Base-by-base conservation (phyloP, 2,888 invertebrate genomes). In the Tachina lurida region DNA sequence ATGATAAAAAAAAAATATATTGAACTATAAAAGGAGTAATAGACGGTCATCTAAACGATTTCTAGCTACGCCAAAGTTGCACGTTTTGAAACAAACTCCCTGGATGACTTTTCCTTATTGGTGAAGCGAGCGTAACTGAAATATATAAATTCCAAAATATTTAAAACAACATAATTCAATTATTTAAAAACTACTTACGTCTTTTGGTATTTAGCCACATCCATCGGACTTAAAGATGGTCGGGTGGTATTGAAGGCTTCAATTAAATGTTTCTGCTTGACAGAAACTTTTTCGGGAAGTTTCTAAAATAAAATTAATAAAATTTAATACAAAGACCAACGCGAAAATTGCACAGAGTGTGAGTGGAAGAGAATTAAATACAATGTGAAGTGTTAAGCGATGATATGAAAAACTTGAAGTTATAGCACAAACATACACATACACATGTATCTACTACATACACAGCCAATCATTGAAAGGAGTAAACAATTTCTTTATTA, bases 161-260 rank as follows among this genome's bases (percentile, higher is more conserved):
- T n/a, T 60, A 60, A 39, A 39, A 19, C 13, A 47, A n/a, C 19
- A 13, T 31, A 56, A 62, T 58, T 9, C 10, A 58, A 22, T 13
- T 22, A 13, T 31, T 52, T 62, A 0, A 41, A 1, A 58, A 52
- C 17, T 45, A 89, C 96, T 95, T 92, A 97, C 97, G 97, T 96
- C 90, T 93, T 94, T 88, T 96, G 94, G 91, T 96, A 98, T 92
- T 95, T 96, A 17, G 92, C 88, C 87, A 95, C 94, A 90, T 98
- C 97, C 43, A 94, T 93, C 17, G 90, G 91, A 8, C 95, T 95
- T 5, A 98, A 94, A 1, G 97, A 97, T 0, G 98, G 97, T 81
- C 95, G 95, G 45, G 97, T 97, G 84, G 95, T 95, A 74, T 92
- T 92, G 68, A 96, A 92, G 0, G 97, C 96, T 77, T 94, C 94